Evolutionary conservation across 2,888 invertebrate species (phyloP).

Genomic region (Tetranychus piercei): DNA sequence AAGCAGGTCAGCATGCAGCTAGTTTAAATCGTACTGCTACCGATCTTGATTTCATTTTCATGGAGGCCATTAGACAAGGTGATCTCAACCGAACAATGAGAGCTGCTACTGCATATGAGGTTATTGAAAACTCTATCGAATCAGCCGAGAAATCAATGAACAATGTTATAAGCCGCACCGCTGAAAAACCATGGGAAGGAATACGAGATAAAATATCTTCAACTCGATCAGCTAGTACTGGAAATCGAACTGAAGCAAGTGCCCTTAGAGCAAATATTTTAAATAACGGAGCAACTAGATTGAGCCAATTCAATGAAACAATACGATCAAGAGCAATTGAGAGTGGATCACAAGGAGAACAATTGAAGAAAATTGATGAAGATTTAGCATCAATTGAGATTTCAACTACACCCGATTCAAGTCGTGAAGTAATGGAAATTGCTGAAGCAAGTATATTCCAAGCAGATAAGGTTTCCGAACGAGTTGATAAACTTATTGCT

Average conservation of each 20-base stretch:
- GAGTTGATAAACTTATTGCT: neutral
- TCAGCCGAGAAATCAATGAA: neutral
- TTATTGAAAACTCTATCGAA: neutral
- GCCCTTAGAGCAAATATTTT: neutral
- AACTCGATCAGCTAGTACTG: neutral
- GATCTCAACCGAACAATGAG: neutral
- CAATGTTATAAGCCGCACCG: neutral
- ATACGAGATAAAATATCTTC: neutral
- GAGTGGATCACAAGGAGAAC: neutral
- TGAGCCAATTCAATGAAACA: neutral
- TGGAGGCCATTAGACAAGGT: neutral
- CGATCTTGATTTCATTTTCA: neutral
- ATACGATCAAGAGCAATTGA: neutral
- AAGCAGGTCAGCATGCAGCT: neutral
- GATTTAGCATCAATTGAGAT: neutral
- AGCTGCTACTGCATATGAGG: neutral
- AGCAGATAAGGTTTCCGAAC: neutral
- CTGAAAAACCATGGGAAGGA: neutral
- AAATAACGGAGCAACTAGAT: neutral
- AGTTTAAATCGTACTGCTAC: neutral
- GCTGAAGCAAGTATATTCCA: neutral
- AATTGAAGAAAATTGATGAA: neutral
- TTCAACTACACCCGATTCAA: neutral
- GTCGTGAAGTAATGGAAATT: neutral
- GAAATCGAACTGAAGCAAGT: neutral